A percentile compares a stretch with the other conserved stretches of the same genome.
Evolutionary conservation across 2,888 invertebrate species (phyloP).

Genomic region (Crioceris asparagi): DNA sequence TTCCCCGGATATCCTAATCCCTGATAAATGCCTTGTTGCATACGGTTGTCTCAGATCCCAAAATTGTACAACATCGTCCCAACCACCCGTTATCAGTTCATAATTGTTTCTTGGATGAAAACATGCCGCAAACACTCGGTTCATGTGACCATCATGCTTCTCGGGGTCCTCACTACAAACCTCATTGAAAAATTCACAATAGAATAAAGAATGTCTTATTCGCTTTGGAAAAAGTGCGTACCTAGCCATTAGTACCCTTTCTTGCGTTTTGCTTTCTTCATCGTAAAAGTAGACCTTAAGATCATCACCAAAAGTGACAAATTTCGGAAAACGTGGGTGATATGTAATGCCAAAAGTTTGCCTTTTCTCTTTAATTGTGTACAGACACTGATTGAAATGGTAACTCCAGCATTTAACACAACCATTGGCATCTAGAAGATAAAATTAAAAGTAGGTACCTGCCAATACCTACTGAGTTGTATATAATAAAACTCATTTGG

Average conservation of each 20-base stretch:
- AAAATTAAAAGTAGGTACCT: too few relatives aligned
- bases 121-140: slow-evolving; percentile 51
- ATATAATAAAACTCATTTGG: too few relatives aligned
- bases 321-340: slow-evolving; percentile 47
- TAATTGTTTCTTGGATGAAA: slow-evolving; percentile 55
- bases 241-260: slow-evolving; percentile 50
- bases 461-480: too few relatives aligned
- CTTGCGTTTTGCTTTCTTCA: slow-evolving; percentile 54
- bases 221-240: too few relatives aligned
- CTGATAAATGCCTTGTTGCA: slow-evolving; percentile 46
- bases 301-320: slow-evolving; percentile 54
- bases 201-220: too few relatives aligned
- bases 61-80: slow-evolving; percentile 55
- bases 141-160: slow-evolving; percentile 48
- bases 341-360: slow-evolving; percentile 54
- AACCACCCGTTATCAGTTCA: slow-evolving; percentile 57
- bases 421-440: slow-evolving; percentile 53
- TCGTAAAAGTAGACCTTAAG: slow-evolving; percentile 54
- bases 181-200: too few relatives aligned
- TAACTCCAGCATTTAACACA: slow-evolving; percentile 61
- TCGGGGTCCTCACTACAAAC: slow-evolving; percentile 38
- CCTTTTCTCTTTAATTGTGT: slow-evolving; percentile 53
- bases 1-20: slow-evolving; percentile 56
- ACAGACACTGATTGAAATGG: slow-evolving; percentile 50
- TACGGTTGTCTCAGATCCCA: slow-evolving; percentile 58